A percentile compares a stretch with the other conserved stretches of the same genome.
These are phyloP conservation scores for Laupala kohalensis DNA, from an alignment of 1,140 invertebrate species.

Conservation along the genomic window DNA sequence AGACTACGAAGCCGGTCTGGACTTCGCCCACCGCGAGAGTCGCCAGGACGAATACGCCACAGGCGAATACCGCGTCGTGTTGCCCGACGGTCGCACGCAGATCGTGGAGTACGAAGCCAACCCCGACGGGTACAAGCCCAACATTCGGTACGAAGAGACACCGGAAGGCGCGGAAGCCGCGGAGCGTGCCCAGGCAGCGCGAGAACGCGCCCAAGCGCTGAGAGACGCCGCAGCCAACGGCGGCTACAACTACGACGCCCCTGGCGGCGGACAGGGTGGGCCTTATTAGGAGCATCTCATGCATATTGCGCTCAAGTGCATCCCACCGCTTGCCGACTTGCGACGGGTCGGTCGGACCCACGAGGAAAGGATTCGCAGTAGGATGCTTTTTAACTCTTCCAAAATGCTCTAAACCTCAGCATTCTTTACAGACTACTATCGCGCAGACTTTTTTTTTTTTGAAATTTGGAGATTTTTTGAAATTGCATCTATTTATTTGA, in stretches of 20 bases:
- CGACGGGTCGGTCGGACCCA: too few species aligned
- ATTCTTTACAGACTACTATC: too few species aligned
- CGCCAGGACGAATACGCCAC: constrained; percentile 43
- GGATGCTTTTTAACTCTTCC: too few species aligned
- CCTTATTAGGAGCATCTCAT: not conserved
- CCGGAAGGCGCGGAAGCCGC: not conserved
- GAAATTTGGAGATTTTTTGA: too few species aligned
- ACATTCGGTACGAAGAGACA: constrained; percentile 52
- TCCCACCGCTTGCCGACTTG: not conserved
- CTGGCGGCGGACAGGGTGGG: too few species aligned
- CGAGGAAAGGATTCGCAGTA: too few species aligned
- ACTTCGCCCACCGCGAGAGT: constrained; percentile 50
- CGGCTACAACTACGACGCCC: not conserved
- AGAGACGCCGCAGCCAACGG: not conserved
- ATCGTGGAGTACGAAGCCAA: constrained; percentile 50
- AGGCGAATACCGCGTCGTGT: constrained; percentile 47
- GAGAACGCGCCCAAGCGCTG: not conserved
- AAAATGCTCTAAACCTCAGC: too few species aligned
- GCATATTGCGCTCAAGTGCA: not conserved
- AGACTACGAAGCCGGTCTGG: constrained; percentile 36
- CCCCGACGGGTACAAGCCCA: constrained; percentile 47
- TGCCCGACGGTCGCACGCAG: constrained; percentile 50
- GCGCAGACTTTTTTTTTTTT: too few species aligned
- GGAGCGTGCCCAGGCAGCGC: not conserved
- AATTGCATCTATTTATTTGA: too few species aligned